Conservation (phyloP, 2,888 invertebrate genomes). For the Acanthosoma haemorrhoidale region DNA sequence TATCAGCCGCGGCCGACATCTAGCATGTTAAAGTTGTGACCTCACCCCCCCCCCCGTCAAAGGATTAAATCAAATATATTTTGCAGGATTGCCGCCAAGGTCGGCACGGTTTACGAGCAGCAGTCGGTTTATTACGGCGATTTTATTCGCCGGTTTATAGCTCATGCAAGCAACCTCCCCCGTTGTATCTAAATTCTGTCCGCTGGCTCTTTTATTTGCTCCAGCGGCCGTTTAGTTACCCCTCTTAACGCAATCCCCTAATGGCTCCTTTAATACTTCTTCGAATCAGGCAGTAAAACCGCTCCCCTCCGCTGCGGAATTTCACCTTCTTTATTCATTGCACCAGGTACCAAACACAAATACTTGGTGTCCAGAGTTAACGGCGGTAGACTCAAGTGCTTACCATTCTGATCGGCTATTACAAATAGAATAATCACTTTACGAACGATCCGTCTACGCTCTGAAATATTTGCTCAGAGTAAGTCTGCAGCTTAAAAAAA, state of each 20-base stretch:
- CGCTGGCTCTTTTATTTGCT: slow-evolving; percentile 9
- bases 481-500: no score
- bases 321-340: slow-evolving; percentile 22
- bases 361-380: not conserved
- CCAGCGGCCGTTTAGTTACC: slow-evolving; percentile 5
- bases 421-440: no score
- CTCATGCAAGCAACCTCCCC: slow-evolving; percentile 12
- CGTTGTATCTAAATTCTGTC: slow-evolving; percentile 23
- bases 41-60: not conserved
- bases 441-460: no score
- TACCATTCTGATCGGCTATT: no score
- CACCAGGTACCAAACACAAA: not conserved
- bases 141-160: slow-evolving; percentile 22
- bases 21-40: no score
- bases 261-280: slow-evolving; percentile 21
- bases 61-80: slow-evolving; percentile 2
- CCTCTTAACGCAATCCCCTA: slow-evolving; percentile 26
- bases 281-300: slow-evolving; percentile 14
- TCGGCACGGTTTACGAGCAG: not conserved
- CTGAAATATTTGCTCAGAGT: no score
- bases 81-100: not conserved
- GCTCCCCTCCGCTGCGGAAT: not conserved
- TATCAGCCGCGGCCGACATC: no score
- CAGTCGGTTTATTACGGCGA: slow-evolving; percentile 10
- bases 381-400: no score